These are phyloP conservation scores for Uropsilus gracilis DNA, from an alignment of 2,113 vertebrate species.

Conservation along the genomic window DNA sequence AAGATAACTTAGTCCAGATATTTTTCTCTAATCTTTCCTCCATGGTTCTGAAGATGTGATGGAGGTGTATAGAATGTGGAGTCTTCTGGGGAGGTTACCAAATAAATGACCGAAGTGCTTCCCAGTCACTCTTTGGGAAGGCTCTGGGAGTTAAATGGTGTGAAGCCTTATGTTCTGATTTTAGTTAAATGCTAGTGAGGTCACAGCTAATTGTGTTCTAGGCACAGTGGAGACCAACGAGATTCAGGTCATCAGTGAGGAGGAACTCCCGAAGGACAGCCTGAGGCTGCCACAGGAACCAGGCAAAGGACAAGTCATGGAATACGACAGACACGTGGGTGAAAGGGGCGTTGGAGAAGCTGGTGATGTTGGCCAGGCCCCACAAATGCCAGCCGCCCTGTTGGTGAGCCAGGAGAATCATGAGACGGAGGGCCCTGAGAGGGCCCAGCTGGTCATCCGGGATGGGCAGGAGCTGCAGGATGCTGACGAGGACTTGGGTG, in stretches of 20 bases:
- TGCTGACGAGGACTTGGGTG: slow-evolving; percentile 67
- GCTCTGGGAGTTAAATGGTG: not conserved
- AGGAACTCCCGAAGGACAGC: slow-evolving; percentile 44
- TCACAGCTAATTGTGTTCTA: not conserved
- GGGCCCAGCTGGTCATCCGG: slow-evolving; percentile 80
- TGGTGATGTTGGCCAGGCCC: not conserved
- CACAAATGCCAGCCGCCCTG: not conserved
- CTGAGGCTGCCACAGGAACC: not conserved
- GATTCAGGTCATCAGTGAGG: slow-evolving; percentile 1
- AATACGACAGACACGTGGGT: not conserved
- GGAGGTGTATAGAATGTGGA: not conserved
- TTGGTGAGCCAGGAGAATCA: slow-evolving; percentile 48
- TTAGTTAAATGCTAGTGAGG: not conserved
- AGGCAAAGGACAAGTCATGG: not conserved
- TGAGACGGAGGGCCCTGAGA: slow-evolving; percentile 79
- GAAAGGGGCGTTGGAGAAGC: not conserved
- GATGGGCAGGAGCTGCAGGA: slow-evolving; percentile 59
- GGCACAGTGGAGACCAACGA: slow-evolving; percentile 72
- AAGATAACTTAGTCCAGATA: not conserved
- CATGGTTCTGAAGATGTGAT: not conserved
- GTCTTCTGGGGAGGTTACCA: not conserved
- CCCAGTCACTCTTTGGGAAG: not conserved
- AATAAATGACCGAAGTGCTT: no score
- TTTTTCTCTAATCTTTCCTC: not conserved
- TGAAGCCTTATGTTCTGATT: not conserved